Conservation (phyloP, 2,113 vertebrate genomes). For the Phaethon lepturus region DNA sequence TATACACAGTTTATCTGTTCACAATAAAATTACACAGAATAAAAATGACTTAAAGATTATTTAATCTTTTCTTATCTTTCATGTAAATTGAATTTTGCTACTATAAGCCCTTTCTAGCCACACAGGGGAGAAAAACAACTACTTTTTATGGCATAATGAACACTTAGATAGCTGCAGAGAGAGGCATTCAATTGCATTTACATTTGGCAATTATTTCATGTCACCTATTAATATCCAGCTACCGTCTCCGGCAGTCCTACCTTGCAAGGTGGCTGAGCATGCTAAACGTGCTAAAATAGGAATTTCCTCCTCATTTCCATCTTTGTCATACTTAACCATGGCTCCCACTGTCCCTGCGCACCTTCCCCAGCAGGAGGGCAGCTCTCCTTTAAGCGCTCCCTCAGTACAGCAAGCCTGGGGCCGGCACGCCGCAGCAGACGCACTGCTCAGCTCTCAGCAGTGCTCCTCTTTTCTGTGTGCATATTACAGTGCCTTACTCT, state of each 20-base stretch:
- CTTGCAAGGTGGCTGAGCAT: background rate
- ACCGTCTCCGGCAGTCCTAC: background rate
- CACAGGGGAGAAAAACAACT: background rate
- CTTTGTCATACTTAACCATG: background rate
- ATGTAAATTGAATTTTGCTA: constrained; percentile 50
- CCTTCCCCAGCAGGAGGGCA: background rate
- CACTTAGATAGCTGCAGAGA: constrained; percentile 19
- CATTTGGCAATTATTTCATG: constrained; percentile 54
- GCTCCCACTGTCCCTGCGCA: background rate
- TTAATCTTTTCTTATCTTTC: constrained; percentile 55
- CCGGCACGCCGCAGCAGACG: background rate
- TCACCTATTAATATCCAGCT: constrained; percentile 57
- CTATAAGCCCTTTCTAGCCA: background rate
- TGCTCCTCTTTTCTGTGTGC: background rate
- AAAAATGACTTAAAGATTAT: constrained; percentile 58
- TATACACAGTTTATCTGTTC: constrained; percentile 28
- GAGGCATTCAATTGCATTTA: constrained; percentile 34
- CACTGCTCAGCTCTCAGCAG: accelerated
- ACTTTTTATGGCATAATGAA: constrained; percentile 40
- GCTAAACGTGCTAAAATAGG: constrained; percentile 26
- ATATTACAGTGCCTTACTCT: background rate
- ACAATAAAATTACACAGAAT: constrained; percentile 64
- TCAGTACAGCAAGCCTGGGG: background rate
- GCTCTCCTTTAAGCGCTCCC: accelerated
- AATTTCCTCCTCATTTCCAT: constrained; percentile 48